A percentile compares a stretch with the other conserved stretches of the same genome.
These are phyloP conservation scores for Austrofundulus limnaeus DNA, from an alignment of 2,113 vertebrate genomes.

Conservation along the genomic window DNA sequence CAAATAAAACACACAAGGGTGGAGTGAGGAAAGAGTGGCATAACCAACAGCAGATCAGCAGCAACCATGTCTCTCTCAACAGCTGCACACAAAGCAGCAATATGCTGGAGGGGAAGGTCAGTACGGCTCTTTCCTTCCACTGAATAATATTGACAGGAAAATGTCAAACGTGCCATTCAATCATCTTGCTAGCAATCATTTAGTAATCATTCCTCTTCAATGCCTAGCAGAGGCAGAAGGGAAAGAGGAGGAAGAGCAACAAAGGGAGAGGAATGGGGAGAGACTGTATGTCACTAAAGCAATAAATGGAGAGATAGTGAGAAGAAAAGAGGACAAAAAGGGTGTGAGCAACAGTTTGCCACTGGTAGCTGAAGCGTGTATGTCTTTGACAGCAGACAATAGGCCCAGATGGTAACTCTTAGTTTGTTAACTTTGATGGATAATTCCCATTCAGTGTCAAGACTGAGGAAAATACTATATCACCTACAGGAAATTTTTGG, in stretches of 20 bases:
- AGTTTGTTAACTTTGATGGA: slow-evolving; percentile 72
- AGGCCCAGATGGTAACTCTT: slow-evolving; percentile 64
- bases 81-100: slow-evolving; percentile 21
- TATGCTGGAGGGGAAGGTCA: slow-evolving; percentile 38
- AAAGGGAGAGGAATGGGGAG: slow-evolving; percentile 17
- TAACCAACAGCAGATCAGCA: slow-evolving; percentile 12
- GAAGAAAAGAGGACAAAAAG: slow-evolving; percentile 36
- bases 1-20: background rate
- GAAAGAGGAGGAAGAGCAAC: slow-evolving; percentile 30
- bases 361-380: slow-evolving; percentile 53
- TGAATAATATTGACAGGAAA: slow-evolving; percentile 49
- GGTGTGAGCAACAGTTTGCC: slow-evolving; percentile 46
- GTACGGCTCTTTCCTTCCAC: slow-evolving; percentile 7
- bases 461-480: slow-evolving; percentile 49
- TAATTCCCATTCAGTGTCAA: slow-evolving; percentile 54
- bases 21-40: background rate
- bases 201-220: slow-evolving; percentile 63
- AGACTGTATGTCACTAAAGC: slow-evolving; percentile 32
- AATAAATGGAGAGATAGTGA: slow-evolving; percentile 34
- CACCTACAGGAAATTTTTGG: slow-evolving; percentile 43
- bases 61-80: slow-evolving; percentile 15
- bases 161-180: slow-evolving; percentile 63
- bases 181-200: slow-evolving; percentile 64
- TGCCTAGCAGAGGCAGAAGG: slow-evolving; percentile 26
- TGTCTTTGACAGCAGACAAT: slow-evolving; percentile 69